Base-by-base conservation (phyloP, 92 coral and sea anemone genomes). In the Blastomussa wellsi region DNA sequence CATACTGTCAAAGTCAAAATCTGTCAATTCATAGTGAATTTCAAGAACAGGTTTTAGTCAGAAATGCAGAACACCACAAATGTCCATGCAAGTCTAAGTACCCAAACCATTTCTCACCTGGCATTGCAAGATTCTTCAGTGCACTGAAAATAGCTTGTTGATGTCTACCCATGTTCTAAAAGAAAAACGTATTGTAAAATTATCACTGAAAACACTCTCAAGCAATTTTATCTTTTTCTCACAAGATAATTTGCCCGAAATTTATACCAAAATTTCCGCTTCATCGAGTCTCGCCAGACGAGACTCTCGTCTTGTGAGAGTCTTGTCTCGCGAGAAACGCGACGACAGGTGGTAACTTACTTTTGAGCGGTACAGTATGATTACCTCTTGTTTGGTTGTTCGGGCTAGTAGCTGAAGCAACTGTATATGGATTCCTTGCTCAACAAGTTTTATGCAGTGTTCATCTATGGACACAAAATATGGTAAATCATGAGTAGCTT, bases 101-200 rank as follows among this genome's bases (percentile, higher is more conserved):
- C 49, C 49, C 65, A 60, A 51, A 39, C 24, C 24, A 16, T 51
- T 12, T 15, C 81, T 59, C 79, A 96, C 99, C 91, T 79, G 99
- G 99, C 80, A 96, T 91, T 10, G 99, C 90, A 19, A 96, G 90
- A 70, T 96, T 96, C 77, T 93, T 93, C 32, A 96, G 74, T n/a
- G 99, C 99, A 81, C 99, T 96, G 73, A 96, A 93, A 52, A 96
- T 90, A 24, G 99, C 95, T 64, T 91, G 93, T 44, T 91, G 87
- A 53, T 92, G 90, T 55, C 93, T 92, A 52, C 86, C 92, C 69
- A 93, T 91, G 72, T 96, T 95, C 99, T 96, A 68, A 48, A 89
- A 77, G 19, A 47, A 81, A 79, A n/a, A 62, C n/a, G 8, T 6
- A 19, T 57, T 14, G 36, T 41, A n/a, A 17, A 37, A 16, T 59